phyloP scores from a whole-genome alignment of 2,797 vertebrate species.

The Muraenolepis orangiensis region DNA sequence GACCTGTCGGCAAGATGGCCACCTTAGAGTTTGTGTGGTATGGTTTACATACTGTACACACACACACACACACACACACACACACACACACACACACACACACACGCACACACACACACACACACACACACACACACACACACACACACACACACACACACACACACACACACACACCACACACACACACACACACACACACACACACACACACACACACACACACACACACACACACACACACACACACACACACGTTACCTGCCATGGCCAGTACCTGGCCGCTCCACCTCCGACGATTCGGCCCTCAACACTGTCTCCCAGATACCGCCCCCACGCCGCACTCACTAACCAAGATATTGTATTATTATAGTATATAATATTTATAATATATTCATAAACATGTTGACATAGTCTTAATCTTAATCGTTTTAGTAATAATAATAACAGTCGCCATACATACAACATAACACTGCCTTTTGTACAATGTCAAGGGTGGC shows the following conservation, averaged over 20 bases:
- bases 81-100: not conserved
- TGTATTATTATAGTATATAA: not conserved
- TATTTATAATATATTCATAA: no score
- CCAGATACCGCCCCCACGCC: slow-evolving; percentile 55
- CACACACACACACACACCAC: not conserved
- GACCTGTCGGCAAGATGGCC: slow-evolving; percentile 55
- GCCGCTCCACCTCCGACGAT: slow-evolving; percentile 70
- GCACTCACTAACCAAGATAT: slow-evolving; percentile 49
- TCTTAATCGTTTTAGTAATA: no score
- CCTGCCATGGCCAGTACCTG: slow-evolving; percentile 79
- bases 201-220: not conserved
- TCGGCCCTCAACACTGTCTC: slow-evolving; percentile 36
- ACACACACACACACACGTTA: slow-evolving; percentile 22
- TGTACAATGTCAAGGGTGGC: not conserved
- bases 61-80: not conserved
- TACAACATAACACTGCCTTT: not conserved
- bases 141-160: not conserved
- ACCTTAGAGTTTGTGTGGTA: not conserved
- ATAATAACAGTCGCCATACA: no score
- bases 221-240: not conserved
- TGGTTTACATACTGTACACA: no score
- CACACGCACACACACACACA: not conserved
- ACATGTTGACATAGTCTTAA: no score
- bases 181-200: not conserved
- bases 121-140: not conserved